Evolutionary conservation across 2,113 vertebrate species (phyloP), one percentile per base, ranked within the genome.

Genomic region (Nibea coibor): DNA sequence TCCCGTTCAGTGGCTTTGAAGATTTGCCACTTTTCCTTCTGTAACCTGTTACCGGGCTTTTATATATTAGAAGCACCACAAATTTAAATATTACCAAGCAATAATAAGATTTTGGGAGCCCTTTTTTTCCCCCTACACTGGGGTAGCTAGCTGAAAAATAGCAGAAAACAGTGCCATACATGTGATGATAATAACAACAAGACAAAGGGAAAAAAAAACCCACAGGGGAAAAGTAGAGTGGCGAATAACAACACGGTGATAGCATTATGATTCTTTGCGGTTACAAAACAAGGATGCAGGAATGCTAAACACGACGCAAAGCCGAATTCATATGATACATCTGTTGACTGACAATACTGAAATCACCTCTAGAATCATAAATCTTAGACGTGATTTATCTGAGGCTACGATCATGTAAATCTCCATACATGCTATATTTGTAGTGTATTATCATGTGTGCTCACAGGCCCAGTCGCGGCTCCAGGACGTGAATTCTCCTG

Each of bases 1-100:
- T 84, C 22, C 81, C 73, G 45, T 80, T 82, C 57, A 14, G 51
- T 51, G 20, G 45, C 62, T 85, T 76, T 84, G 53, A 86, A 83
- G 75, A 78, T 75, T 66, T 77, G 15, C 47, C 26, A 0, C 59
- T 67, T 22, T 56, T 28, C n/a, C 45, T 39, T 73, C 54, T 70
- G 14, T 28, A 59, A 53, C 39, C 59, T 11, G 61, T 84, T 26
- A 53, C 16, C 24, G 45, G 28, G 31, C 50, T 43, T 68, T 68
- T 58, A 35, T 58, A 10, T 48, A 51, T 42, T 15, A 56, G 19
- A 54, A 48, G 59, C n/a, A n/a, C 14, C 10, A 48, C 53, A 31
- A 35, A 35, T 22, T 53, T 8, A 9, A 56, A 61, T 35, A 61
- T 50, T 10, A 61, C 16, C 20, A 61, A 19, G 10, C 9, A 15